Evolutionary conservation across 2,113 vertebrate species (phyloP).

Genomic region (Xerus inauris): DNA sequence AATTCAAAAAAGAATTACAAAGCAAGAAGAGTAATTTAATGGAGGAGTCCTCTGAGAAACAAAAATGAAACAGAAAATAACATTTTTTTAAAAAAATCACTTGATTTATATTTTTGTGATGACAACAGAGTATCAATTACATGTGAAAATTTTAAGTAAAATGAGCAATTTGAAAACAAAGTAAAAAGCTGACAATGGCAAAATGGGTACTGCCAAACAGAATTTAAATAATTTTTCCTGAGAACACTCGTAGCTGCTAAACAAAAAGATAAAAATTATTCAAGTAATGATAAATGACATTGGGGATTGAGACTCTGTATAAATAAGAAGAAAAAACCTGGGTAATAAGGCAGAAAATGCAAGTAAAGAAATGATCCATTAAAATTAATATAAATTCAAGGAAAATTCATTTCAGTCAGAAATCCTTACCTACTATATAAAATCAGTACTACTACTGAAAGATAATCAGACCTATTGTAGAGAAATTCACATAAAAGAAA

Average conservation of each 20-base stretch:
- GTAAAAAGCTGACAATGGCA: not conserved
- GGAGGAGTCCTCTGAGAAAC: not conserved
- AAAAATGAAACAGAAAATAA: conserved; percentile 11
- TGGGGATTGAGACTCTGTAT: not conserved
- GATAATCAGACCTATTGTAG: not conserved
- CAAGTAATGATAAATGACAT: not conserved
- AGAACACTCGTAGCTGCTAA: not conserved
- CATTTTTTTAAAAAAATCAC: not conserved
- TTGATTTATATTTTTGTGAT: not conserved
- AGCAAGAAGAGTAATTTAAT: not conserved
- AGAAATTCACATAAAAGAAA: not conserved
- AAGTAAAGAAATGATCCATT: not conserved
- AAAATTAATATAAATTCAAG: conserved; percentile 20
- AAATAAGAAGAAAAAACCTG: not conserved
- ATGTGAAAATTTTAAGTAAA: not conserved
- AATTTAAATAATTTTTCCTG: conserved; percentile 23
- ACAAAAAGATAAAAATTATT: not conserved
- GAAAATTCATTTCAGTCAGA: not conserved
- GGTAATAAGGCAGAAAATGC: not conserved
- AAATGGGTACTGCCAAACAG: not conserved
- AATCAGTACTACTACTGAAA: not conserved
- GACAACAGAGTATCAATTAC: not conserved
- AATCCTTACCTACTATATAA: not conserved
- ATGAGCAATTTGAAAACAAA: not conserved
- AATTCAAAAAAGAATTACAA: conserved; percentile 27